phyloP scores from a whole-genome alignment of 2,797 vertebrate genomes.

The Aselliscus stoliczkanus region DNA sequence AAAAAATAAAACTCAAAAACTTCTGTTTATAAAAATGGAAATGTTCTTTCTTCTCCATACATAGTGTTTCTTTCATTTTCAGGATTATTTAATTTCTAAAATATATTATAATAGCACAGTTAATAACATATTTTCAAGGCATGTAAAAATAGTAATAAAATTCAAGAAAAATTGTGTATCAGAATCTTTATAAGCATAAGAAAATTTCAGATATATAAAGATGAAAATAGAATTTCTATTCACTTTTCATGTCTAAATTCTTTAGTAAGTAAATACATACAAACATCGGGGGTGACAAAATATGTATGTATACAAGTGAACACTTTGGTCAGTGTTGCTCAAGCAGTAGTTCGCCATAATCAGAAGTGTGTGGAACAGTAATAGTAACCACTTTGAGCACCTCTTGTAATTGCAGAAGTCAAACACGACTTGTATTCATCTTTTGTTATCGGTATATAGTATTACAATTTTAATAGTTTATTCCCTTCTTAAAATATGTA shows the following conservation, averaged over 20 bases:
- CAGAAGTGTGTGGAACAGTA: too few relatives aligned
- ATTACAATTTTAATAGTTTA: too few relatives aligned
- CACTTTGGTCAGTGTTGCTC: too few relatives aligned
- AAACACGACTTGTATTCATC: too few relatives aligned
- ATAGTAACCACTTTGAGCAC: too few relatives aligned
- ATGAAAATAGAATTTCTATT: background rate
- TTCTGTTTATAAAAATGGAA: constrained; percentile 46
- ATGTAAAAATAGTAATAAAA: background rate
- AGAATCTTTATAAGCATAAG: background rate
- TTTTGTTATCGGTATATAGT: too few relatives aligned
- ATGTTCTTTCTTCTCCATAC: constrained; percentile 28
- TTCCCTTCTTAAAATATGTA: too few relatives aligned
- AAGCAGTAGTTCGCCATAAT: too few relatives aligned
- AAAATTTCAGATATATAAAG: background rate
- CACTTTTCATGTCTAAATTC: background rate
- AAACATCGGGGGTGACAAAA: too few relatives aligned
- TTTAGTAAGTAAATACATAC: background rate
- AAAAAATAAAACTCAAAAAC: background rate
- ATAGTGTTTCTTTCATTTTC: background rate
- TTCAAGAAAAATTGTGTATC: background rate
- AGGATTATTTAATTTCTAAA: background rate
- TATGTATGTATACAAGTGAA: too few relatives aligned
- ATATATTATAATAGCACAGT: background rate
- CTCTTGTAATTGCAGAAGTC: too few relatives aligned
- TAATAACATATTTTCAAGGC: background rate